Evolutionary conservation across 35 echinoderm and acorn worm genomes (phyloP).

Genomic region (Anneissia japonica): DNA sequence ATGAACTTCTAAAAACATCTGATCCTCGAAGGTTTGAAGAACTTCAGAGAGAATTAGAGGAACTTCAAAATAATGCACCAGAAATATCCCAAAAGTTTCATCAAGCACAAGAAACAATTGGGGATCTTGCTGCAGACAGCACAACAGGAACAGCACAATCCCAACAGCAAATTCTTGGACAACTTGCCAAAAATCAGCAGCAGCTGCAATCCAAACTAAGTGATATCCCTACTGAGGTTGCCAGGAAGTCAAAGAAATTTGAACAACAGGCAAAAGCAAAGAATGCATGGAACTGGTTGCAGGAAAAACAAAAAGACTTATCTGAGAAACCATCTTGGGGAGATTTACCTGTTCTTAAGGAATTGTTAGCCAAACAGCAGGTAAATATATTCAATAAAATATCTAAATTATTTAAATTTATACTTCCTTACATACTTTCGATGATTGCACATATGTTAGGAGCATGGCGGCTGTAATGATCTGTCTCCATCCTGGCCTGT

Average conservation of each 20-base stretch:
- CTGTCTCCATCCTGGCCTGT: too few relatives aligned
- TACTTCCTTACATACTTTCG: too few relatives aligned
- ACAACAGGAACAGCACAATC: not conserved
- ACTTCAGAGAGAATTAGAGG: conserved; percentile 35
- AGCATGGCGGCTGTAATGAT: too few relatives aligned
- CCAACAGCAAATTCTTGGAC: conserved; percentile 8
- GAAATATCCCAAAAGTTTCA: not conserved
- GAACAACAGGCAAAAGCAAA: conserved; percentile 11
- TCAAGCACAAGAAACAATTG: not conserved
- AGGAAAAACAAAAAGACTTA: conserved; percentile 20
- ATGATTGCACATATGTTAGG: too few relatives aligned
- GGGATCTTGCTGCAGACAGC: not conserved
- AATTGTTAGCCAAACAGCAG: conserved; percentile 9
- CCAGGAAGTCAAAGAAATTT: conserved; percentile 13
- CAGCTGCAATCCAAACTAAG: not conserved
- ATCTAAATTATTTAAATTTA: not conserved
- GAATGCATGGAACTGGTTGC: conserved; percentile 24
- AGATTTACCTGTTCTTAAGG: conserved; percentile 5
- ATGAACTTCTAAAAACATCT: conserved; percentile 20
- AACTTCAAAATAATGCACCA: not conserved
- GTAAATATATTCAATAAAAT: not conserved
- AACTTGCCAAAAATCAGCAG: conserved; percentile 15
- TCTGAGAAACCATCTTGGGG: conserved; percentile 14
- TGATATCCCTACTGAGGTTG: conserved; percentile 17
- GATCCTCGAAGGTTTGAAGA: conserved; percentile 35